phyloP scores from a whole-genome alignment of 2,113 vertebrate species.

The Bujurquina vittata region DNA sequence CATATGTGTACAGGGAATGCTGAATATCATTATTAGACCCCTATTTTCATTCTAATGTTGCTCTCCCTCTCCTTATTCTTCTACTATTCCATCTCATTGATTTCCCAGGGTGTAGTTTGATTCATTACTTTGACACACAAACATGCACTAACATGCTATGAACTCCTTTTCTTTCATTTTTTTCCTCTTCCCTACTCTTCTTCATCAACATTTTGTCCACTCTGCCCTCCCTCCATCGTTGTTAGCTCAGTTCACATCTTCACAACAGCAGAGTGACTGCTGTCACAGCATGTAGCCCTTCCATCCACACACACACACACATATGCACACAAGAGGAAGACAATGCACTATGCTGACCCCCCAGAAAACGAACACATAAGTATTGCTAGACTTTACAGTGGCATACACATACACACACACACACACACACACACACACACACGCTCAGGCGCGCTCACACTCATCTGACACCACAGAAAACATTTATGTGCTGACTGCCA shows the following conservation, averaged over 20 bases:
- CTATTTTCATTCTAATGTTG: constrained; percentile 22
- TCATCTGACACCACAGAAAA: constrained; percentile 41
- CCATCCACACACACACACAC: not conserved
- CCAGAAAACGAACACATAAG: constrained; percentile 20
- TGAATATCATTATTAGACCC: constrained; percentile 33
- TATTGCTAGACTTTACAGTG: constrained; percentile 28
- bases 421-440: not conserved
- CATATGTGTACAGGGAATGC: not conserved
- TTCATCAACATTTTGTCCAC: not conserved
- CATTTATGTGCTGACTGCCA: constrained; percentile 63
- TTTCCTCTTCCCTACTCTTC: not conserved
- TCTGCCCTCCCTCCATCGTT: constrained; percentile 29
- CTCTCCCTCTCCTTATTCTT: not conserved
- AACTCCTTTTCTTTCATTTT: not conserved
- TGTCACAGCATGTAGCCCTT: constrained; percentile 56
- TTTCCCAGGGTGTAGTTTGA: not conserved
- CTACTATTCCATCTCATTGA: not conserved
- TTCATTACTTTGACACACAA: not conserved
- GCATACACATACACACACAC: not conserved
- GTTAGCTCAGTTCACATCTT: constrained; percentile 31
- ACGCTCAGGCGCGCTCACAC: not conserved
- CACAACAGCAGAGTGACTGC: constrained; percentile 54
- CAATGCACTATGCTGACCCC: constrained; percentile 40
- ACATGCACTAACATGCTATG: not conserved
- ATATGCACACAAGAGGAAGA: not conserved